Base-by-base conservation (phyloP, 2,888 invertebrate species). In the Brenthis daphne region DNA sequence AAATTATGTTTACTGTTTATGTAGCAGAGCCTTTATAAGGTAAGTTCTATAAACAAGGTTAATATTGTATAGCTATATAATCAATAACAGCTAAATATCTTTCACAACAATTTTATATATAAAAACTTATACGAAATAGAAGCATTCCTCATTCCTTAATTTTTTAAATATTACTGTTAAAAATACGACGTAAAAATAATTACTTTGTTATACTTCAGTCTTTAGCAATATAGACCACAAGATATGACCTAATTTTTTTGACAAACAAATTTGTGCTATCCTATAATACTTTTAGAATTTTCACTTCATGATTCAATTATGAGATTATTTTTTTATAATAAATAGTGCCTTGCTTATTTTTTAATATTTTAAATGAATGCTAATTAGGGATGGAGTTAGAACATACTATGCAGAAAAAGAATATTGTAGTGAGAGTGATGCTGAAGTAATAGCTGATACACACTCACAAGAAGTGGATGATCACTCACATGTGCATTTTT, bases 1-100 rank as follows among this genome's bases (percentile, higher is more conserved):
- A 69, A 94, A 94, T 79, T 94, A 93, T 79, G 90, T 95, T 77
- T 95, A 94, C 80, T 96, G 96, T 85, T 92, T 96, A 73, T 96
- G 95, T 85, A 96, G 95, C 85, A 93, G 96, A 86, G 94, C 94
- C 73, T 95, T 95, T 80, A 93, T 95, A 80, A 94, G 94, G 96
- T 96, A 24, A 64, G 65, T 67, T 56, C 47, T 24, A 2, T 43
- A 16, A 50, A 54, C 14, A 51, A n/a, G 60, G 60, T 48, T 60
- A 60, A 48, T 29, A 24, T n/a, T 29, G 29, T n/a, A 50, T 29
- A 5, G 33, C 60, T 50, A 33, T 14, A 50, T 33, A 60, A 60
- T 60, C 60, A 60, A 60, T 60, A 60, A 8, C n/a, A 33, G n/a
- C 50, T 24, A 16, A 50, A n/a, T 60, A 29, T 29, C 12, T 50